These are phyloP conservation scores for Matsumyia berberina DNA, from an alignment of 2,888 invertebrate species.

Conservation along the genomic window DNA sequence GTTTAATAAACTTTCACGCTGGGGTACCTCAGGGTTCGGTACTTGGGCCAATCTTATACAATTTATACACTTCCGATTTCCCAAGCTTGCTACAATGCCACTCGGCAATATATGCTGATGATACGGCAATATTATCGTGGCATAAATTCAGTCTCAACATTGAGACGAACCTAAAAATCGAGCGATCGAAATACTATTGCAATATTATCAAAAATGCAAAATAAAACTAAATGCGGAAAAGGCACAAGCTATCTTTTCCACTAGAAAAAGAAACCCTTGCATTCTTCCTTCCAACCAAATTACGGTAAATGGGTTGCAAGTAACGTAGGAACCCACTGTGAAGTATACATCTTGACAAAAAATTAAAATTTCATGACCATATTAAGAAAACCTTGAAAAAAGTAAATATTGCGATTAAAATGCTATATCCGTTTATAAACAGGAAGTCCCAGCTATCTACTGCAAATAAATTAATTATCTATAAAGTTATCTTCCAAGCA, in stretches of 20 bases:
- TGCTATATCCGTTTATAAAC: constrained; percentile 14
- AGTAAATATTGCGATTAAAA: neutral
- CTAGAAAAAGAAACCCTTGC: neutral
- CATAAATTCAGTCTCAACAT: no score
- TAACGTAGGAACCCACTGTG: neutral
- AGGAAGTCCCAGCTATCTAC: neutral
- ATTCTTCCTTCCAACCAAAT: neutral
- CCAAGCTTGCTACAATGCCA: no score
- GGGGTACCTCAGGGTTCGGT: no score
- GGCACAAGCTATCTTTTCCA: neutral
- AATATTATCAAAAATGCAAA: neutral
- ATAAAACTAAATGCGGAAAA: neutral
- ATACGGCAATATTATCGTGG: no score
- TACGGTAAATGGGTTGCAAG: neutral
- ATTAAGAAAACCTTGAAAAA: neutral
- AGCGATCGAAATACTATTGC: neutral
- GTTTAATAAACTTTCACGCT: no score
- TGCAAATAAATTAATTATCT: neutral
- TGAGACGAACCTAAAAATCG: neutral
- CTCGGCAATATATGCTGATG: no score
- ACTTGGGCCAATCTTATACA: no score
- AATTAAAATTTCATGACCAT: neutral
- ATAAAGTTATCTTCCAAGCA: constrained; percentile 11
- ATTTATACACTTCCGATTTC: no score
- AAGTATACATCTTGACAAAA: neutral